These are phyloP conservation scores for Drosophila aldrichi DNA, from an alignment of 2,888 invertebrate genomes.

Conservation along the genomic window DNA sequence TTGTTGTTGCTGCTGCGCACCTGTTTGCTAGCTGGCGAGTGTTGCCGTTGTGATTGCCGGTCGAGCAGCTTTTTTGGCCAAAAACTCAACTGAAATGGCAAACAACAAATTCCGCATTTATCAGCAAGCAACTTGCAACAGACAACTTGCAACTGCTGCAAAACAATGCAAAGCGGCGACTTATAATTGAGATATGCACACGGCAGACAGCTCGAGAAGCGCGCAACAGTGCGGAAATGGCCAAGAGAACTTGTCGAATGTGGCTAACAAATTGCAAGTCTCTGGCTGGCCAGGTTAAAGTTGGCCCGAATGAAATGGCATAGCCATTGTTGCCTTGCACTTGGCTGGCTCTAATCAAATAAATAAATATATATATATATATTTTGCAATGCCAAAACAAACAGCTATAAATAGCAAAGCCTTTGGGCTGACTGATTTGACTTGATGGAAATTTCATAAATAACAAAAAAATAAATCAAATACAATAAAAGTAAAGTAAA, in stretches of 20 bases:
- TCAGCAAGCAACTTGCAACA: conserved; percentile 38
- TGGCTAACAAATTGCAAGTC: background rate
- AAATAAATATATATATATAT: conserved; percentile 2
- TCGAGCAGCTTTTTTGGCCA: conserved; percentile 34
- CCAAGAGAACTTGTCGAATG: conserved; percentile 18
- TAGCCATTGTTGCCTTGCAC: background rate
- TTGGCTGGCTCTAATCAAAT: background rate
- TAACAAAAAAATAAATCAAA: no score
- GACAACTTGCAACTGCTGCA: conserved; percentile 27
- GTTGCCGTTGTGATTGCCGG: conserved; percentile 26
- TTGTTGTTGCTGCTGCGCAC: conserved; percentile 36
- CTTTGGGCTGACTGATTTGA: conserved; percentile 1
- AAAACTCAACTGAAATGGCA: conserved; percentile 54
- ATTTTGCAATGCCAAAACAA: background rate
- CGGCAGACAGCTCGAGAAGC: conserved; percentile 21
- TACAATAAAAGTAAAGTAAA: background rate
- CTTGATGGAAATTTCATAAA: background rate
- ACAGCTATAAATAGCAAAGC: background rate
- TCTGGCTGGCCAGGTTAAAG: background rate
- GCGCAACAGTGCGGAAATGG: conserved; percentile 28
- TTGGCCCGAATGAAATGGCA: background rate
- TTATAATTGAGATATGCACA: conserved; percentile 50
- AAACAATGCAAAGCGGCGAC: conserved; percentile 16
- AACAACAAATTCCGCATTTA: conserved; percentile 65
- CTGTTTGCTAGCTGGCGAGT: conserved; percentile 45